These are phyloP conservation scores for Nemotelus pantherinus DNA, from an alignment of 2,888 invertebrate genomes.

Conservation along the genomic window DNA sequence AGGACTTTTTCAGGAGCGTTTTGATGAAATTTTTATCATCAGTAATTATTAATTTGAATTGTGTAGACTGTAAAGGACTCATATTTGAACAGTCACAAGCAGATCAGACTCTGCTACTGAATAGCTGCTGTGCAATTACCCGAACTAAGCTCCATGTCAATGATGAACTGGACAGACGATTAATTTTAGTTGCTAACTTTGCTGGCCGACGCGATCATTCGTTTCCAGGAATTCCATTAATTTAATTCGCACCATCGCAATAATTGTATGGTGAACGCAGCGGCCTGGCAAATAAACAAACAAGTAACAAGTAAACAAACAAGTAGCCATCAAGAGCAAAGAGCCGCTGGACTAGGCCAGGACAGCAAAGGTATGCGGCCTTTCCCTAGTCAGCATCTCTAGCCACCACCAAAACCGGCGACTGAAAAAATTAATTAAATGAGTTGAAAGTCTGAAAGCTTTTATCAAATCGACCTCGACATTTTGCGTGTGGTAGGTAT, in stretches of 20 bases:
- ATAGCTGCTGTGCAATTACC: too few relatives aligned
- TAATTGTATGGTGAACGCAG: conserved; percentile 26
- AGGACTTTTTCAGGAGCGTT: too few relatives aligned
- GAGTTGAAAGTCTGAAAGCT: conserved; percentile 37
- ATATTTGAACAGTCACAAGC: too few relatives aligned
- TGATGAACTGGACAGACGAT: conserved; percentile 42
- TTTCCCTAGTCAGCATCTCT: too few relatives aligned
- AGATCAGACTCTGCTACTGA: too few relatives aligned
- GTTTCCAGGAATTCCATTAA: conserved; percentile 48
- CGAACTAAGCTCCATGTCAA: conserved; percentile 21
- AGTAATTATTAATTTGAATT: too few relatives aligned
- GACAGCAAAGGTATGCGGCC: conserved; percentile 26
- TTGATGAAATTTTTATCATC: too few relatives aligned
- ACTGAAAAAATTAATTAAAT: conserved; percentile 41
- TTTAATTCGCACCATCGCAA: conserved; percentile 41
- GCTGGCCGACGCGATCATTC: conserved; percentile 38
- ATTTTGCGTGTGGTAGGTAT: conserved; percentile 23
- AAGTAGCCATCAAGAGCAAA: neutral
- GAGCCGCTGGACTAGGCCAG: conserved; percentile 4
- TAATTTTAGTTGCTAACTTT: conserved; percentile 44
- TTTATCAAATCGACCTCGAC: conserved; percentile 32
- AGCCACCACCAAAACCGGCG: neutral
- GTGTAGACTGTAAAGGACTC: too few relatives aligned
- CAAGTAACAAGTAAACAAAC: conserved; percentile 13
- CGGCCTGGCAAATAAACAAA: conserved; percentile 31